Base-by-base conservation (phyloP, 2,888 invertebrate genomes). In the Ophion slaviceki region DNA sequence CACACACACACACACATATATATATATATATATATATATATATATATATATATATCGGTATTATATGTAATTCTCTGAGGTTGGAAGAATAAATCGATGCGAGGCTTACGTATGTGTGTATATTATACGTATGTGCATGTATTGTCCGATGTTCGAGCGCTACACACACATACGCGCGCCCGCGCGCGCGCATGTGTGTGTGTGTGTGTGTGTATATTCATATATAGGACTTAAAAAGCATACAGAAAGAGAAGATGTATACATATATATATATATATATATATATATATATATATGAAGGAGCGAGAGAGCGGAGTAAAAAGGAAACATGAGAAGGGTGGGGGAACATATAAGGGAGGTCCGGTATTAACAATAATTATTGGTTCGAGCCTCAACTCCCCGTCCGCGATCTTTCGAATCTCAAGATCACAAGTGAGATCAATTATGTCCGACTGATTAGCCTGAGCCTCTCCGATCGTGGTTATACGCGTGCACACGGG, bases 361-460 rank as follows among this genome's bases (percentile, higher is more conserved):
- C 80, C 53, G 67, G 78, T 66, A 78, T 68, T 66, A 47, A 78
- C 32, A 93, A 93, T 93, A 93, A 93, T 93, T 93, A 93, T 93
- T 93, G 93, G 93, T 93, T 93, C 92, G 93, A 92, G 91, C 92
- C 92, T 92, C 92, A 91, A 91, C 91, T 91, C 91, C 90, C 90
- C 89, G 90, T 92, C 90, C 92, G 90, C 91, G 93, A 93, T 93
- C 92, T 92, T 92, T 93, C 93, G 93, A 93, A 93, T 93, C 92
- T 93, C 92, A 89, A 93, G 93, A 93, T 93, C 93, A 92, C 93
- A 92, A 93, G 93, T 93, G 92, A 93, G 93, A 93, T 93, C 93
- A 93, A 93, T 93, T 93, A 93, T 92, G 93, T 92, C 92, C 91
- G 93, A 92, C 93, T 93, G 93, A 93, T 93, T 93, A 93, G 92